Evolutionary conservation across 2,113 vertebrate genomes (phyloP).

Genomic region (Mellivora capensis): DNA sequence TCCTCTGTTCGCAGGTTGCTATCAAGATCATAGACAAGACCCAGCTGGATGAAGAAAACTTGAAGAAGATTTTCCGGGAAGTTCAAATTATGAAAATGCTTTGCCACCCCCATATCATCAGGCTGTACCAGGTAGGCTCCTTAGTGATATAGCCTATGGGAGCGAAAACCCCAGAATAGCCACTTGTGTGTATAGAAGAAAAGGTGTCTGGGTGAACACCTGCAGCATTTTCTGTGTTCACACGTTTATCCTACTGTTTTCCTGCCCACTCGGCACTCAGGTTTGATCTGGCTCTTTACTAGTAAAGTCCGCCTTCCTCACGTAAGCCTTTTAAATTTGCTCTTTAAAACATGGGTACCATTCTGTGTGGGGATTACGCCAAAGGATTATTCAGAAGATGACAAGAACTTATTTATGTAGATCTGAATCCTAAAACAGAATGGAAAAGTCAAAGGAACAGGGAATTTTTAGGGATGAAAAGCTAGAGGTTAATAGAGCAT

Average conservation of each 20-base stretch:
- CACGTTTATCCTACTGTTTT: neutral
- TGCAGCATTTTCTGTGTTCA: neutral
- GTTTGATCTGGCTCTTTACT: neutral
- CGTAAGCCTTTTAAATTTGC: neutral
- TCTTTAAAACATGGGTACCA: neutral
- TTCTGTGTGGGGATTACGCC: conserved; percentile 3
- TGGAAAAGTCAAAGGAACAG: neutral
- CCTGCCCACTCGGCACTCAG: neutral
- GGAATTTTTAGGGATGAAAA: conserved; percentile 19
- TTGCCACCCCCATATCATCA: conserved; percentile 98
- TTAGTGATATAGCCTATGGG: accelerated
- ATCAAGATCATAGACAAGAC: conserved; percentile 99
- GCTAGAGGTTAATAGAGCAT: neutral
- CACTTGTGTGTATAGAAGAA: neutral
- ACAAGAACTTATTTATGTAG: conserved; percentile 20
- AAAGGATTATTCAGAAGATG: neutral
- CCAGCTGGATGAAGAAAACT: conserved; percentile 98
- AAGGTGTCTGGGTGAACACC: neutral
- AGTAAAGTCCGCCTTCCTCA: neutral
- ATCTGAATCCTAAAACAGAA: neutral
- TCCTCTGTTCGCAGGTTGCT: conserved; percentile 87
- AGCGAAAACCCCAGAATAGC: too few relatives aligned
- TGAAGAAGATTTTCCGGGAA: conserved; percentile 99
- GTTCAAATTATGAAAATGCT: conserved; percentile 99
- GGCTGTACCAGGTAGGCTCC: conserved; percentile 93